Evolutionary conservation across 2,888 invertebrate genomes (phyloP), one percentile per base, ranked within the genome.

Genomic region (Pterostichus madidus): DNA sequence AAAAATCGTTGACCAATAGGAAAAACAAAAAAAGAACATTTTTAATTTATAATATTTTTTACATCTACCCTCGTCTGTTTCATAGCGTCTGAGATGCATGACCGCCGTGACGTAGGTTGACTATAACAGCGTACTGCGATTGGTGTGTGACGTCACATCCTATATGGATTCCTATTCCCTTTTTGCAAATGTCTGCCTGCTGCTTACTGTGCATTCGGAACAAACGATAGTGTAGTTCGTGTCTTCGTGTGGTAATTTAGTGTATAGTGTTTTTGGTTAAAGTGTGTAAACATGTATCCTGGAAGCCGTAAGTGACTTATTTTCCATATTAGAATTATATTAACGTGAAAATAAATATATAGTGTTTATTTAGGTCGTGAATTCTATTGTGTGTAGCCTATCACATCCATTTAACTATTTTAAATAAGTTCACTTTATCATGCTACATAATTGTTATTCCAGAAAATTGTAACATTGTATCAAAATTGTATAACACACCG

Each of bases 181-280:
- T 83, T 77, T 83, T 90, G 89, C 90, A 90, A 90, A 90, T 90
- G 90, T 90, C 90, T 87, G 90, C 89, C 89, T 85, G 85, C 86
- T 76, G 83, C 83, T 83, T 83, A 68, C 78, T 71, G 78, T 78
- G 79, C 79, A 79, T 59, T 78, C 71, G 59, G 59, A 68, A 71
- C 56, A 71, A 81, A 61, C 80, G 49, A 80, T 68, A 75, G 83
- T 76, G 64, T 64, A 77, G 77, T 83, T 81, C 53, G 61, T 81
- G 56, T 59, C 46, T 75, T 75, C 75, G 81, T 83, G 83, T 68
- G 77, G 68, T 73, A 78, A 53, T 85, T 84, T 85, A 87, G 87
- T 85, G 88, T 88, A 88, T 89, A 88, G 89, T 88, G 89, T 88
- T 88, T 87, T 87, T 86, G 86, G 75, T 81, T 68, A 79, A 71